A percentile compares a stretch with the other conserved stretches of the same genome.
These are phyloP conservation scores for Ophion slaviceki DNA, from an alignment of 2,888 invertebrate genomes.

Conservation along the genomic window DNA sequence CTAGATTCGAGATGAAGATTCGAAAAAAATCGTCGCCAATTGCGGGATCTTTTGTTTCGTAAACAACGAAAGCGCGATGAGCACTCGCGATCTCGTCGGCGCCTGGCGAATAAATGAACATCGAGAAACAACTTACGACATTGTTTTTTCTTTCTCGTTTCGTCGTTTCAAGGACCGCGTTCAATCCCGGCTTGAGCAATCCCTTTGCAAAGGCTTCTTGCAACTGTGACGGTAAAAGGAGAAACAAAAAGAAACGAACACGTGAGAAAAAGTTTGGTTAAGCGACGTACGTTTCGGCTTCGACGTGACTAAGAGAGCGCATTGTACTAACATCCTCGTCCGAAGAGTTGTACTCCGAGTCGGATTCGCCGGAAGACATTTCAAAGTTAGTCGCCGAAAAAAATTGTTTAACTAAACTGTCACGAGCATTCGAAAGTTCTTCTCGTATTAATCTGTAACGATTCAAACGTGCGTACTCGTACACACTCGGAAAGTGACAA, in stretches of 20 bases:
- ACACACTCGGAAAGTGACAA: not conserved
- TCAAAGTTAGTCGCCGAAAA: slow-evolving; percentile 9
- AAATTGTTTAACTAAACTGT: not conserved
- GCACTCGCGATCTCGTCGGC: slow-evolving; percentile 4
- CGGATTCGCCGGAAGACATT: slow-evolving; percentile 74
- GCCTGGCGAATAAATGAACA: slow-evolving; percentile 25
- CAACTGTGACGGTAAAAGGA: slow-evolving; percentile 85
- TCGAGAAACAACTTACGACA: slow-evolving; percentile 85
- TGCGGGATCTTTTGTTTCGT: not conserved
- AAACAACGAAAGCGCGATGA: slow-evolving; percentile 3
- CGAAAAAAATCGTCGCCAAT: not conserved
- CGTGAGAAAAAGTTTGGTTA: slow-evolving; percentile 70
- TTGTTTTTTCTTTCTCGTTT: slow-evolving; percentile 89
- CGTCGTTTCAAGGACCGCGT: slow-evolving; percentile 87
- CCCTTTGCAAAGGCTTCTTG: slow-evolving; percentile 96
- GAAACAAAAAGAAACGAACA: slow-evolving; percentile 59
- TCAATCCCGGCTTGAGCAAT: slow-evolving; percentile 93
- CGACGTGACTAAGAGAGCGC: slow-evolving; percentile 1
- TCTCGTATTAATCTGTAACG: not conserved
- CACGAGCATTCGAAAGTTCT: not conserved
- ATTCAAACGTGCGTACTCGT: not conserved
- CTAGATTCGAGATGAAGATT: not conserved
- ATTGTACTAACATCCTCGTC: slow-evolving; percentile 85
- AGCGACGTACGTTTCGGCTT: slow-evolving; percentile 1
- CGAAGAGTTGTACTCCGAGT: slow-evolving; percentile 85